Conservation (phyloP, 2,797 vertebrate species). For the Anguilla marmorata region DNA sequence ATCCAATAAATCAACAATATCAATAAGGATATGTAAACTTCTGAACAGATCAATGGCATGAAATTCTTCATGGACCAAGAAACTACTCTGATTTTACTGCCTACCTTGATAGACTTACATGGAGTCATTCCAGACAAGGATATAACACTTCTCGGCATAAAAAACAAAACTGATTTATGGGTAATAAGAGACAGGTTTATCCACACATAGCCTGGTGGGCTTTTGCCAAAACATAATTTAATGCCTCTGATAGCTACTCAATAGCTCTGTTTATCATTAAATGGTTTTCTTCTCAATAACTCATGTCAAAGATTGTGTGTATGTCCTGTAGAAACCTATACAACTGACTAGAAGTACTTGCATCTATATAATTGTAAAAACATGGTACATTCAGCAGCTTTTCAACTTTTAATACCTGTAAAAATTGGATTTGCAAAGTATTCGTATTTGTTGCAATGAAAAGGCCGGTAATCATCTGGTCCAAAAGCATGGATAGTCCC, state of each 20-base stretch:
- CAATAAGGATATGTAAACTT: not conserved
- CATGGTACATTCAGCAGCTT: not conserved
- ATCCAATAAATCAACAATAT: not conserved
- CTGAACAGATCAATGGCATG: not conserved
- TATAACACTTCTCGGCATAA: not conserved
- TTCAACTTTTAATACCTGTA: not conserved
- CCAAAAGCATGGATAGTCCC: not conserved
- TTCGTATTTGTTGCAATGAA: not conserved
- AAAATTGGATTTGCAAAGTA: not conserved
- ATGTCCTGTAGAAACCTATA: not conserved
- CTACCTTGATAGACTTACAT: slow-evolving; percentile 6
- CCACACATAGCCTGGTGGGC: slow-evolving; percentile 4
- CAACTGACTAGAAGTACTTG: not conserved
- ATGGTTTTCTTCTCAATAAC: not conserved
- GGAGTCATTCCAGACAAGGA: not conserved
- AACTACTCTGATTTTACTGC: slow-evolving; percentile 7
- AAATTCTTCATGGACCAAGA: not conserved
- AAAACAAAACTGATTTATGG: not conserved
- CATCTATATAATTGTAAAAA: not conserved
- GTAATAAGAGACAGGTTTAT: slow-evolving; percentile 12
- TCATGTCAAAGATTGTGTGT: not conserved
- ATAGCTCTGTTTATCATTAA: not conserved
- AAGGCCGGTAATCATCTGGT: not conserved
- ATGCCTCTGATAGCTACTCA: not conserved
- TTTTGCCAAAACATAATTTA: slow-evolving; percentile 5